A percentile compares a stretch with the other conserved stretches of the same genome.
Evolutionary conservation across 1,140 invertebrate genomes (phyloP).

Genomic region (Pteromalus puparum): DNA sequence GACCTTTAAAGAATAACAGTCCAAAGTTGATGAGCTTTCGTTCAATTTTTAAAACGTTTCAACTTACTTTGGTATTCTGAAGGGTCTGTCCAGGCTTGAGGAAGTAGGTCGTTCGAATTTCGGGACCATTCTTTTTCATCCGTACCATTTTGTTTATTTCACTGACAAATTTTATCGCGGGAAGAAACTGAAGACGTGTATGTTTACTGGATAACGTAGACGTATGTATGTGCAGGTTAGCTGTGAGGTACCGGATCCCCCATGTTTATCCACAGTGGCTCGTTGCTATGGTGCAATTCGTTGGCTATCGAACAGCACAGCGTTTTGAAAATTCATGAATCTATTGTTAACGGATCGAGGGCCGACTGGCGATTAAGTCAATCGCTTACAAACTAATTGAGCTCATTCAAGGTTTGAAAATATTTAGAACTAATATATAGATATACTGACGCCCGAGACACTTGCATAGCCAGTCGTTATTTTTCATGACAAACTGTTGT

Average conservation of each 20-base stretch:
- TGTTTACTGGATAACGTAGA: not conserved
- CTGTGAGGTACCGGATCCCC: not conserved
- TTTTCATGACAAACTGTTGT: too few relatives aligned
- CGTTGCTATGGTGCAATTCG: constrained; percentile 34
- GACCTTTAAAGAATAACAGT: constrained; percentile 11
- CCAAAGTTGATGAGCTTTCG: not conserved
- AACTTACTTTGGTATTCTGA: constrained; percentile 59
- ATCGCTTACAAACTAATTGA: too few relatives aligned
- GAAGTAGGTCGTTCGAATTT: constrained; percentile 53
- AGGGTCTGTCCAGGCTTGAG: constrained; percentile 56
- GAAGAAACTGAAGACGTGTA: not conserved
- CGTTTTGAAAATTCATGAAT: too few relatives aligned
- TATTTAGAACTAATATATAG: too few relatives aligned
- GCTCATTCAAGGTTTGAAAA: too few relatives aligned
- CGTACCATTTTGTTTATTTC: constrained; percentile 47
- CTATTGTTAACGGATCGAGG: too few relatives aligned
- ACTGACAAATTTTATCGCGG: constrained; percentile 28
- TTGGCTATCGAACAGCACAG: not conserved
- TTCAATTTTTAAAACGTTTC: not conserved
- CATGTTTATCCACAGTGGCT: constrained; percentile 39
- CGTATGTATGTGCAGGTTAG: constrained; percentile 31
- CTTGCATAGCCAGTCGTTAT: too few relatives aligned
- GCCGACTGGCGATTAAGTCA: too few relatives aligned
- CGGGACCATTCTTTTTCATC: constrained; percentile 4
- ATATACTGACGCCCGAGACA: too few relatives aligned